These are phyloP conservation scores for Potamilus streckersoni DNA, from an alignment of 1,140 invertebrate genomes.

Conservation along the genomic window DNA sequence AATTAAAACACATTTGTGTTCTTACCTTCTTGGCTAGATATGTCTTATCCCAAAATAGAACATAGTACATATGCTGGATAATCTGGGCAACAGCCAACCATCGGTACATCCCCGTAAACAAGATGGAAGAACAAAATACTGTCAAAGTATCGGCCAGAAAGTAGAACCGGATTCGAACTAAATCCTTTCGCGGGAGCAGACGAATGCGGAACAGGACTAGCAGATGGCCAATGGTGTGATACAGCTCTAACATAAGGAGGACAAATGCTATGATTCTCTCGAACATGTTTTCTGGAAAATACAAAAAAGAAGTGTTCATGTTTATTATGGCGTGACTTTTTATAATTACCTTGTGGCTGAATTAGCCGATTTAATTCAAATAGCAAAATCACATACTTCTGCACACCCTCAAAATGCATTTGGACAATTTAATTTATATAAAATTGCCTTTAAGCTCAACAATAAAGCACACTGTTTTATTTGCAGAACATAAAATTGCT, in stretches of 20 bases:
- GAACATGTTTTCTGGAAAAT: background rate
- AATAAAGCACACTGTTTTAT: too few species aligned
- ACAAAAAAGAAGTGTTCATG: too few species aligned
- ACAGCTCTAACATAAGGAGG: slow-evolving; percentile 40
- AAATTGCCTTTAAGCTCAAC: too few species aligned
- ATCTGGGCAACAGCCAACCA: slow-evolving; percentile 52
- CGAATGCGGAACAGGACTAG: slow-evolving; percentile 49
- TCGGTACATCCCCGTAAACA: slow-evolving; percentile 38
- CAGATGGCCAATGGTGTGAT: slow-evolving; percentile 50
- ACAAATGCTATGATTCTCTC: slow-evolving; percentile 24
- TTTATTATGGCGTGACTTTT: too few species aligned
- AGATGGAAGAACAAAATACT: slow-evolving; percentile 44
- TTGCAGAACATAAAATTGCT: too few species aligned
- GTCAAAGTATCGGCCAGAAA: slow-evolving; percentile 53
- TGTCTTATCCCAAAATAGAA: slow-evolving; percentile 53
- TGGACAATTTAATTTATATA: too few species aligned
- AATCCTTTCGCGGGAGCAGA: slow-evolving; percentile 52
- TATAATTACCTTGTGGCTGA: too few species aligned
- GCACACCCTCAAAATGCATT: too few species aligned
- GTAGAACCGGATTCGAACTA: slow-evolving; percentile 51
- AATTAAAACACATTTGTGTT: background rate
- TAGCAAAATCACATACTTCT: too few species aligned
- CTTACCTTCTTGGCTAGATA: slow-evolving; percentile 50
- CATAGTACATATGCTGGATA: slow-evolving; percentile 55
- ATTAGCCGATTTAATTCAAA: too few species aligned